Conservation (phyloP, 92 coral and sea anemone genomes). For the Porites divaricata region DNA sequence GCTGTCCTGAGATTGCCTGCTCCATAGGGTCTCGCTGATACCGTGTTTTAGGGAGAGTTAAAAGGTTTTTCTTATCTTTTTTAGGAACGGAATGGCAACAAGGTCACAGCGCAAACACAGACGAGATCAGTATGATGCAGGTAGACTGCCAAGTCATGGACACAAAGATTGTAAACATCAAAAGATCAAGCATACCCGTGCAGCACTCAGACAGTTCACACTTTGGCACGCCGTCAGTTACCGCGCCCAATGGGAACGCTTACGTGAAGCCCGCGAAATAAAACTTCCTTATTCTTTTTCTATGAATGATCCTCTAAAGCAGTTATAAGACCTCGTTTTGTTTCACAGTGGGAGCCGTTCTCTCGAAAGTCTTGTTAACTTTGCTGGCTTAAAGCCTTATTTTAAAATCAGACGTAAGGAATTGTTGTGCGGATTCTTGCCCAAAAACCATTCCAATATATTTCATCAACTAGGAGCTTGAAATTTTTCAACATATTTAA, state of each 20-base stretch:
- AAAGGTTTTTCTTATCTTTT: not conserved
- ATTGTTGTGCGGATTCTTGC: too few species aligned
- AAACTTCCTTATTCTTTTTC: not conserved
- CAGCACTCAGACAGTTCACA: constrained; percentile 72
- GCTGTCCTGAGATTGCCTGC: too few species aligned
- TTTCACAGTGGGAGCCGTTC: too few species aligned
- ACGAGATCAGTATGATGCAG: constrained; percentile 88
- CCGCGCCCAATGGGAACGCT: constrained; percentile 26
- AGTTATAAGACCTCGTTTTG: too few species aligned
- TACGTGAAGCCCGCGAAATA: constrained; percentile 43
- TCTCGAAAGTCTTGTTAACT: too few species aligned
- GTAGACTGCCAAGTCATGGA: constrained; percentile 96
- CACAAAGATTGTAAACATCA: constrained; percentile 83
- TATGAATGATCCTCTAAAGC: not conserved
- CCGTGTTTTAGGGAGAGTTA: not conserved
- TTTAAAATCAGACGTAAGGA: too few species aligned
- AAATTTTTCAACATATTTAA: too few species aligned
- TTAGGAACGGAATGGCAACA: constrained; percentile 69
- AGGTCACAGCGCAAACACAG: constrained; percentile 54
- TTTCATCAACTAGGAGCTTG: too few species aligned
- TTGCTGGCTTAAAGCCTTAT: too few species aligned
- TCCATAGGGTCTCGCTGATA: not conserved
- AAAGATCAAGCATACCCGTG: constrained; percentile 90
- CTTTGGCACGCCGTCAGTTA: constrained; percentile 56
- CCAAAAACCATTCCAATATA: too few species aligned